phyloP scores from a whole-genome alignment of 2,797 vertebrate genomes.

The Remorina albescens region DNA sequence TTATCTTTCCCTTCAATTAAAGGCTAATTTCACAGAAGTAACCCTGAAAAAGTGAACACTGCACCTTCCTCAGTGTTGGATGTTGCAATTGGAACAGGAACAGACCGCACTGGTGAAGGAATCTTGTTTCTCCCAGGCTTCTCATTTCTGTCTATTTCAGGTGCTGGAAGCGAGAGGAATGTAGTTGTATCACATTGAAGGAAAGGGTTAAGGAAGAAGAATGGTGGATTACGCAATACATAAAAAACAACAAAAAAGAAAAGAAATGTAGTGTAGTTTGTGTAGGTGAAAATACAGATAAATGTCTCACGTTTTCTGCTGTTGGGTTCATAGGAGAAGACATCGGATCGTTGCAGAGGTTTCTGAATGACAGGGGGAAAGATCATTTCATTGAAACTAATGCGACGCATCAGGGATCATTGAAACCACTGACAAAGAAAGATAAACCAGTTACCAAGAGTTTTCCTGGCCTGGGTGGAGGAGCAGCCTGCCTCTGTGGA shows the following conservation, averaged over 20 bases:
- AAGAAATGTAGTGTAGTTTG: neutral
- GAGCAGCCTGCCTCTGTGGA: constrained; percentile 69
- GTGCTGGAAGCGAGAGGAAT: constrained; percentile 64
- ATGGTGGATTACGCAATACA: neutral
- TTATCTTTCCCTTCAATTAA: neutral
- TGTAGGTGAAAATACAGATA: neutral
- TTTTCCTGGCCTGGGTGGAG: constrained; percentile 69
- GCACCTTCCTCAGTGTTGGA: constrained; percentile 78
- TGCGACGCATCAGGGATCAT: neutral
- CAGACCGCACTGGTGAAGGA: constrained; percentile 31
- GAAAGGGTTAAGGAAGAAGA: neutral
- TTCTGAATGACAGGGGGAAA: constrained; percentile 54
- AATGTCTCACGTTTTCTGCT: constrained; percentile 77
- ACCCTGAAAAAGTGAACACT: constrained; percentile 6
- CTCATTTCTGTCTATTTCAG: constrained; percentile 80
- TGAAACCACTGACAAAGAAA: neutral
- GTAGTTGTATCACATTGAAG: neutral
- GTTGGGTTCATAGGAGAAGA: constrained; percentile 55
- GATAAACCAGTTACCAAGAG: constrained; percentile 43
- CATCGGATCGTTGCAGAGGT: constrained; percentile 49
- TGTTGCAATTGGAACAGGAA: constrained; percentile 36
- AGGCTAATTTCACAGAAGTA: neutral
- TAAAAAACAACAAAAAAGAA: neutral
- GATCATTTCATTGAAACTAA: neutral
- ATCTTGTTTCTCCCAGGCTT: constrained; percentile 78